These are phyloP conservation scores for Tetranychus piercei DNA, from an alignment of 2,888 invertebrate species.

Conservation along the genomic window DNA sequence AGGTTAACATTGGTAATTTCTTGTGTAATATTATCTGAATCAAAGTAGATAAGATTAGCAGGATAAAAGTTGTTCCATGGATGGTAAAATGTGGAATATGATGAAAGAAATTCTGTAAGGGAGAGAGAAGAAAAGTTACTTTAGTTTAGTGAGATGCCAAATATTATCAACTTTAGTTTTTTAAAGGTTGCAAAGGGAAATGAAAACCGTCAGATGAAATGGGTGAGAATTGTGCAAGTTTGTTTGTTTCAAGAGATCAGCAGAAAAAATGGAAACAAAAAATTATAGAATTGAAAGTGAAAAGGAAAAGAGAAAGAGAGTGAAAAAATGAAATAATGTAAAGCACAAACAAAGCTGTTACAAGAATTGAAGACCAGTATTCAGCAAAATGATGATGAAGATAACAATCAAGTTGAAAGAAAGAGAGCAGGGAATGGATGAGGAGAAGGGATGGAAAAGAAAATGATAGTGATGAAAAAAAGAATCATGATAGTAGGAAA, in stretches of 20 bases:
- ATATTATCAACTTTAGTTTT: too few species aligned
- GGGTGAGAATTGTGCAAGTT: background rate
- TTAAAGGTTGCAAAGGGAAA: too few species aligned
- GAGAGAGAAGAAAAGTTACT: too few species aligned
- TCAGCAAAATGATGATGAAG: background rate
- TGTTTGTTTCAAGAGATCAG: background rate
- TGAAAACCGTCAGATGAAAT: too few species aligned
- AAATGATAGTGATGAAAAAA: background rate
- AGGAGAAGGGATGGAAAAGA: background rate
- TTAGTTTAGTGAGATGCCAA: too few species aligned
- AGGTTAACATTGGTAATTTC: background rate
- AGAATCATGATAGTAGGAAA: background rate
- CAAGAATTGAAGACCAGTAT: background rate
- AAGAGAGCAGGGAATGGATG: background rate
- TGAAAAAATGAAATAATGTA: background rate
- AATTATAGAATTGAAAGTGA: background rate
- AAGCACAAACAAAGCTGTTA: background rate
- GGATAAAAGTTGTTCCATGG: too few species aligned
- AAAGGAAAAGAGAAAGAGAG: background rate
- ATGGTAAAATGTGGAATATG: too few species aligned
- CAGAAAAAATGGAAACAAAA: background rate
- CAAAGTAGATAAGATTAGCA: background rate
- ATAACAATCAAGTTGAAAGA: background rate
- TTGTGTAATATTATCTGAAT: background rate
- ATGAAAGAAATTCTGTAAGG: too few species aligned